Conservation (phyloP, 2,797 vertebrate species). For the Zalophus californianus region DNA sequence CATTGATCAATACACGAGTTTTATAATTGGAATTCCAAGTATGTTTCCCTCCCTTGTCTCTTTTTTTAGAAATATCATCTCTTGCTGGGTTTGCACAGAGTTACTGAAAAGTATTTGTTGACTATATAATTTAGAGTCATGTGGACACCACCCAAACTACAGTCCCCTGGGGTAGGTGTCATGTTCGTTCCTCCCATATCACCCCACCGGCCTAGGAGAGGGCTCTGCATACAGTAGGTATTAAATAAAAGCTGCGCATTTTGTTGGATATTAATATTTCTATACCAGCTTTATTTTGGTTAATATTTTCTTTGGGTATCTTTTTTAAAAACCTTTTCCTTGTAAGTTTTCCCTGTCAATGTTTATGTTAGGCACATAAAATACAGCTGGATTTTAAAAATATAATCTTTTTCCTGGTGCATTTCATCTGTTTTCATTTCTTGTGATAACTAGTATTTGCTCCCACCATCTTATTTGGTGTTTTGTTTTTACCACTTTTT, state of each 20-base stretch:
- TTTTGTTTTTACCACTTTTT: neutral
- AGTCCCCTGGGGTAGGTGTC: neutral
- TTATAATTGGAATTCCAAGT: slow-evolving; percentile 10
- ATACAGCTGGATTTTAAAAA: neutral
- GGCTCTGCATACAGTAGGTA: neutral
- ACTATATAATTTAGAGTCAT: neutral
- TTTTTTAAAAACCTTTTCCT: neutral
- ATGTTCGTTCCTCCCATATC: neutral
- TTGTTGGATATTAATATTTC: neutral
- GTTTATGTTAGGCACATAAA: neutral
- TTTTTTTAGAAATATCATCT: neutral
- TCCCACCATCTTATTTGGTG: neutral
- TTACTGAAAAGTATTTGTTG: neutral
- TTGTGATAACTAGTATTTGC: neutral
- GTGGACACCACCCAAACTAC: neutral
- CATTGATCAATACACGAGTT: neutral
- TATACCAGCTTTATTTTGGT: neutral
- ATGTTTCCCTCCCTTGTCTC: neutral
- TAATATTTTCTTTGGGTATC: neutral
- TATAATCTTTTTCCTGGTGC: neutral
- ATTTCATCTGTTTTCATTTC: neutral
- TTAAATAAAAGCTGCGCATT: neutral
- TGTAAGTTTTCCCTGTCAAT: neutral
- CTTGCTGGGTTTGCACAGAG: slow-evolving; percentile 7
- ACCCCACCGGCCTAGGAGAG: neutral